Base-by-base conservation (phyloP, 2,888 invertebrate genomes). In the Andrena marginata region DNA sequence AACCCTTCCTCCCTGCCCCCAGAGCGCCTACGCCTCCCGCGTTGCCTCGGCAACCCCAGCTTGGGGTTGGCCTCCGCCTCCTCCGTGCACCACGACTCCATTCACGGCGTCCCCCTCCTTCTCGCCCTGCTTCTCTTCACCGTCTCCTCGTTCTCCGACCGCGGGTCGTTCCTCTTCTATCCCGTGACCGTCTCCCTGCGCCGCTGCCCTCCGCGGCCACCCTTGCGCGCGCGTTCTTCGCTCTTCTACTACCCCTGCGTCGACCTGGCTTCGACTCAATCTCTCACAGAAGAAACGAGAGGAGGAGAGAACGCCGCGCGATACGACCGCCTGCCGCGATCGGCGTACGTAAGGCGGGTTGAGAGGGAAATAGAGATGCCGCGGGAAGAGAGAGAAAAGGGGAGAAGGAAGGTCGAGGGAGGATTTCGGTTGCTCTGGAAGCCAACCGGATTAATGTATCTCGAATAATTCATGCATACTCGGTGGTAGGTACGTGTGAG, bases 21-120 rank as follows among this genome's bases (percentile, higher is more conserved):
- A 82, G 82, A 88, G 90, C 90, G 91, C 91, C 91, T 91, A 90
- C 91, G 92, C 92, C 92, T 92, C 92, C 90, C 93, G 87, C 90
- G 93, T 94, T 93, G 92, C 93, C 93, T 89, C 90, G 93, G 93
- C 93, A 93, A 93, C 92, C 89, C 90, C 90, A 85, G 90, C 91
- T 92, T 91, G 93, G 93, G 93, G 93, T 93, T 93, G 93, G 92
- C 92, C 91, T 88, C 92, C 90, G 88, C 92, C 92, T 89, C 93
- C 92, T 90, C 92, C 91, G 90, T 90, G 91, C 88, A 84, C 87
- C 87, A 83, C 90, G 84, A 90, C 90, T 92, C 91, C 91, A 91
- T 93, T 92, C 93, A 91, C 90, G 89, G 91, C 87, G 90, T 90
- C 91, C 91, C 87, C 89, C 86, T 85, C 90, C 86, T 89, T 85